Evolutionary conservation across 2,888 invertebrate genomes (phyloP), one percentile per base, ranked within the genome.

Genomic region (Parochlus steinenii): DNA sequence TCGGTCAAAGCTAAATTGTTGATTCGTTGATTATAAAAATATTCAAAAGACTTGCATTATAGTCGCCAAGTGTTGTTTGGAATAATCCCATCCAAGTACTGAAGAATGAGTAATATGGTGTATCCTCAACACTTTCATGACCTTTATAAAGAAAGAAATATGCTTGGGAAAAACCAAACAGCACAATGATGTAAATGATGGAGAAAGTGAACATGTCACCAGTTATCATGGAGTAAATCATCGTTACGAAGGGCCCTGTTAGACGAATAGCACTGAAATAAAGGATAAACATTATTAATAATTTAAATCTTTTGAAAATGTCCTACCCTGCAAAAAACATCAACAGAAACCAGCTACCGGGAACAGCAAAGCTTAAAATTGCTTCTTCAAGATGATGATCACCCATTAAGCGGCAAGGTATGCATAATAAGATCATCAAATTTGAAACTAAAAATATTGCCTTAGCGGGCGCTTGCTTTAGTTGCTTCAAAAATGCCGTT

Each of bases 141-240:
- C 73, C 79, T 64, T 87, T 92, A 56, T 92, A 95, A 7, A 98
- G 70, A 55, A 95, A 97, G 61, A 73, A 87, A 62, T 83, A 85
- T 24, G 95, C 86, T 62, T 95, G 93, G 0, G 92, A 89, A 60
- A 98, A 98, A 14, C 92, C 93, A 47, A 92, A 81, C 5, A 97
- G 65, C 22, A 97, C 82, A 47, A 98, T 85, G 45, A 75, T 73
- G 58, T 95, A 97, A 55, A 98, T 98, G 46, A 97, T 92, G 43
- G 87, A 89, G 56, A 98, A 98, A 17, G 95, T 89, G 53, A 95
- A 76, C 85, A 98, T 89, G 63, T 98, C 98, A 29, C 97, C 95
- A 0, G 86, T 86, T 52, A 95, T 87, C 95, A 98, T 98, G 49
- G 89, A 89, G 67, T 92, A 97, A 46, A 98, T 90, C 93, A 98